A percentile compares a stretch with the other conserved stretches of the same genome.
phyloP scores from a whole-genome alignment of 2,113 vertebrate species.

The Struthio camelus region DNA sequence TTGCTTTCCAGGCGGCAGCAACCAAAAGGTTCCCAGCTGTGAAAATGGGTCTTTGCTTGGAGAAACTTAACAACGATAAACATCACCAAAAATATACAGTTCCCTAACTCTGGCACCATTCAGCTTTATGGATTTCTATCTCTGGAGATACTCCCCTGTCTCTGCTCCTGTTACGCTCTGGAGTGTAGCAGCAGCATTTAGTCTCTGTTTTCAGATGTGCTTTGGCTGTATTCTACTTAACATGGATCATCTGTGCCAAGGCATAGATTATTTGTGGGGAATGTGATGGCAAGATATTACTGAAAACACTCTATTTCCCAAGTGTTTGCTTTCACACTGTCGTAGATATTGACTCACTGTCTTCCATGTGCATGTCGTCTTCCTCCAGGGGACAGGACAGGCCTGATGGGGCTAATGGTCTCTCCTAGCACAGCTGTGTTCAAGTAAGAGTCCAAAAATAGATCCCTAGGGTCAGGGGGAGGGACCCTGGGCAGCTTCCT shows the following conservation, averaged over 20 bases:
- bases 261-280: not conserved
- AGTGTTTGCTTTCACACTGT: not conserved
- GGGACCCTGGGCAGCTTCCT: not conserved
- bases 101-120: not conserved
- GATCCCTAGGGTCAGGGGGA: not conserved
- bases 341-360: not conserved
- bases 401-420: not conserved
- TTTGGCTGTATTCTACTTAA: not conserved
- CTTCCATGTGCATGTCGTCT: not conserved
- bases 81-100: not conserved
- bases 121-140: not conserved
- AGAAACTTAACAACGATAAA: not conserved
- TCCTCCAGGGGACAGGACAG: not conserved
- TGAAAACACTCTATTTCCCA: too few relatives aligned
- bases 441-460: not conserved
- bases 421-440: not conserved
- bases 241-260: not conserved
- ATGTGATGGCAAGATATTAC: not conserved
- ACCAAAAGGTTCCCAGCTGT: not conserved
- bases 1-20: not conserved
- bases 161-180: too few relatives aligned
- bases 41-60: not conserved
- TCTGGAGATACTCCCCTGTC: too few relatives aligned
- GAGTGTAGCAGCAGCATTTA: not conserved
- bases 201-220: not conserved